A percentile compares a stretch with the other conserved stretches of the same genome.
phyloP scores from a whole-genome alignment of 2,797 vertebrate genomes.

The Chrosomus eos region DNA sequence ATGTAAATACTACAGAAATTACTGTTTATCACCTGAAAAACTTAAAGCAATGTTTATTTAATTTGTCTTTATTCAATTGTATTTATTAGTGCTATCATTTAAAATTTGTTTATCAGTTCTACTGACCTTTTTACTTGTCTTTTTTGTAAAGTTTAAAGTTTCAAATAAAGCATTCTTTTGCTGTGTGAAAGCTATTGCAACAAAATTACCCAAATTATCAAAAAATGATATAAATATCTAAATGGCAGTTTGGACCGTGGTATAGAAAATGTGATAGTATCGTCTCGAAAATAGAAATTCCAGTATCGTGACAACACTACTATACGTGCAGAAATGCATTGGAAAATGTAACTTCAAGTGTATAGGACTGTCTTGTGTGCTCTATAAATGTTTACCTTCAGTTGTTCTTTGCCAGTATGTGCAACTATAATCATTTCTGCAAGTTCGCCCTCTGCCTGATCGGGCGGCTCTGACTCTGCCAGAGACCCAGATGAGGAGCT shows the following conservation, averaged over 20 bases:
- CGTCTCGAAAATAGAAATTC: rapidly evolving
- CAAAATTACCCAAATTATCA: not conserved
- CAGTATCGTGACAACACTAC: not conserved
- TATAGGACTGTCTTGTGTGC: not conserved
- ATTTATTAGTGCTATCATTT: not conserved
- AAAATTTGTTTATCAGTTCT: too few species aligned
- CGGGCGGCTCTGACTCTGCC: constrained; percentile 13
- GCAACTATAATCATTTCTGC: constrained; percentile 63
- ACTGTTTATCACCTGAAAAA: not conserved
- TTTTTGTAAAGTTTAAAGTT: not conserved
- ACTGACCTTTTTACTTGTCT: too few species aligned
- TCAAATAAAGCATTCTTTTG: not conserved
- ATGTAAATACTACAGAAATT: too few species aligned
- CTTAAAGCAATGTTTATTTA: not conserved
- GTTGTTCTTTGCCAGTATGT: constrained; percentile 76
- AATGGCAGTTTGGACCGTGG: not conserved
- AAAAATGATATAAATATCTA: not conserved
- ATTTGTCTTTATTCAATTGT: not conserved
- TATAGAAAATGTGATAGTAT: not conserved
- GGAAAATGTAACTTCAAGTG: not conserved
- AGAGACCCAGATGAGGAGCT: constrained; percentile 65
- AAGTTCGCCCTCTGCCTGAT: constrained; percentile 55
- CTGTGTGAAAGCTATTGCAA: not conserved
- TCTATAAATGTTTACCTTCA: constrained; percentile 68
- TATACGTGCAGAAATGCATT: not conserved